Evolutionary conservation across 2,113 vertebrate species (phyloP).

Genomic region (Helogale parvula): DNA sequence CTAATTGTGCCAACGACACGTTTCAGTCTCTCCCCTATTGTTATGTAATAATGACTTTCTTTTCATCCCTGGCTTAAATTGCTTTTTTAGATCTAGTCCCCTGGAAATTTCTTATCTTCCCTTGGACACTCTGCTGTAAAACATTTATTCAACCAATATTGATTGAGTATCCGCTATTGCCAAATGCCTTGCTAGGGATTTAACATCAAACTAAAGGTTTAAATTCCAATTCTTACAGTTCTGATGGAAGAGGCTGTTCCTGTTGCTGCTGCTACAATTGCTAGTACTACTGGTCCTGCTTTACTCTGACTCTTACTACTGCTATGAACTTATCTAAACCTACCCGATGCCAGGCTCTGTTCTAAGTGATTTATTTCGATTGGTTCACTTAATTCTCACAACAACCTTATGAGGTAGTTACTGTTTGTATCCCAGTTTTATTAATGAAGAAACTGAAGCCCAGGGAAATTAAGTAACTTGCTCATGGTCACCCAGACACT

Average conservation of each 20-base stretch:
- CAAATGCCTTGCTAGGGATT: not conserved
- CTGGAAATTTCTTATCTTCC: slow-evolving; percentile 11
- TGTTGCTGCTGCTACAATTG: not conserved
- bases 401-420: not conserved
- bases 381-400: slow-evolving; percentile 12
- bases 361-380: slow-evolving; percentile 16
- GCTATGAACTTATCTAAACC: not conserved
- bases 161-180: not conserved
- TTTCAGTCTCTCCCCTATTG: not conserved
- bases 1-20: slow-evolving; percentile 41
- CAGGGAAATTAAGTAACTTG: not conserved
- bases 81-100: slow-evolving; percentile 45
- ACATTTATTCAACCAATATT: not conserved
- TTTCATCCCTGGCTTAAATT: slow-evolving; percentile 41
- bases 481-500: not conserved
- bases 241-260: not conserved
- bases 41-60: slow-evolving; percentile 60
- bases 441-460: not conserved
- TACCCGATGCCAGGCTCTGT: not conserved
- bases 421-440: not conserved
- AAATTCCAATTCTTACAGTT: not conserved
- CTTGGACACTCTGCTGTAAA: not conserved
- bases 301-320: not conserved
- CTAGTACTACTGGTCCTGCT: not conserved
- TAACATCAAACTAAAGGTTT: not conserved